Base-by-base conservation (phyloP, 2,888 invertebrate species). In the Acleris emargana region DNA sequence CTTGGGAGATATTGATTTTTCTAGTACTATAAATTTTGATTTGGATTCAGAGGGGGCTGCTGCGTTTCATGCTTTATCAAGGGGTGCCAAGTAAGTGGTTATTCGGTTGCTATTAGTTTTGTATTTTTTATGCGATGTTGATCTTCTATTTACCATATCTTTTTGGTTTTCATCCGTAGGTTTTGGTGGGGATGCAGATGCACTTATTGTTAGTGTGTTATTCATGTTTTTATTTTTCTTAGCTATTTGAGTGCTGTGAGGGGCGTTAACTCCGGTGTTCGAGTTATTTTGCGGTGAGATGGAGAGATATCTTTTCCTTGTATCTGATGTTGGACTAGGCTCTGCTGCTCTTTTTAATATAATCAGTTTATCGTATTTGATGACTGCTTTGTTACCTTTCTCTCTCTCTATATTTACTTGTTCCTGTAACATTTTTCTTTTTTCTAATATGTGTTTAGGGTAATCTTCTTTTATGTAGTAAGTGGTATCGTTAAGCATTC, bases 381-480 rank as follows among this genome's bases (percentile, higher is more conserved):
- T 52, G 18, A 1, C 28, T 5, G 13, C 60, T 2, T 3, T 7
- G 22, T 28, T 45, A 17, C 60, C 60, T 25, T 52, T 60, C 7
- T 60, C 59, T 5, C 42, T 51, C 13, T 59, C 59, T 16, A 59
- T 5, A 2, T 51, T 59, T 5, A 20, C 28, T 32, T 53, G 61
- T 25, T 53, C 52, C 13, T 61, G 61, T 16, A 61, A 47, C 7
- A 45, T 20, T 11, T 53, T 61, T 7, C 53, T 53, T 32, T 61
- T 61, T 38, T 62, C n/a, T n/a, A n/a, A n/a, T n/a, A n/a, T n/a
- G n/a, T n/a, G n/a, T n/a, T 54, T 16, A 62, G 38, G 54, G 25
- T 38, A 62, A 11, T 62, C 62, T 25, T 50, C 62, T 18, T 22
- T 54, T 32, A 62, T 62, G n/a, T 62, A 62, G 9, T 55, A 62